phyloP scores from a whole-genome alignment of 2,113 vertebrate genomes.

The Catharus minimus region DNA sequence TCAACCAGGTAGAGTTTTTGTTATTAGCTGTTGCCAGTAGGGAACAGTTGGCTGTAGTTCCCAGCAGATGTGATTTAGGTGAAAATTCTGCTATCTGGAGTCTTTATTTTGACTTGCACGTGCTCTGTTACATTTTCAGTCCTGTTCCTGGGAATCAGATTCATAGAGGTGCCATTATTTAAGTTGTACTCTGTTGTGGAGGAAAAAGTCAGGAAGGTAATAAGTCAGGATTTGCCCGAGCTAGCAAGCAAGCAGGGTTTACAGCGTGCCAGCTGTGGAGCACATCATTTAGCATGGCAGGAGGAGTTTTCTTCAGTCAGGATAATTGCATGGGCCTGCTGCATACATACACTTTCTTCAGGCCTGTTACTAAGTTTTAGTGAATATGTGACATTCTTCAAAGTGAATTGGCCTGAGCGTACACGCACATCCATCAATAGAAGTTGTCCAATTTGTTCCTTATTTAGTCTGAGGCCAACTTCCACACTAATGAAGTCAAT shows the following conservation, averaged over 20 bases:
- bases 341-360: not conserved
- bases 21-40: not conserved
- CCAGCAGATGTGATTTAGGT: not conserved
- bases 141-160: not conserved
- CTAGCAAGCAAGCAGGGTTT: not conserved
- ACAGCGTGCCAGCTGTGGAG: accelerated
- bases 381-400: not conserved
- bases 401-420: not conserved
- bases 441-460: not conserved
- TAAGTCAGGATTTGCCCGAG: not conserved
- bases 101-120: not conserved
- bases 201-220: not conserved
- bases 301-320: not conserved
- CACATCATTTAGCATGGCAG: not conserved
- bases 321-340: not conserved
- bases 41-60: not conserved
- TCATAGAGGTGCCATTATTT: not conserved
- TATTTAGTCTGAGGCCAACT: not conserved
- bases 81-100: not conserved
- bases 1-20: not conserved
- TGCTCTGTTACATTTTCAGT: not conserved
- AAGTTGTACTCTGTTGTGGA: not conserved
- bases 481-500: not conserved
- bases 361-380: not conserved
- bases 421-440: not conserved